Percentiles rank a stretch among this genome's conserved stretches.
Evolutionary conservation across 2,797 vertebrate species (phyloP).

Genomic region (Nothura maculosa): DNA sequence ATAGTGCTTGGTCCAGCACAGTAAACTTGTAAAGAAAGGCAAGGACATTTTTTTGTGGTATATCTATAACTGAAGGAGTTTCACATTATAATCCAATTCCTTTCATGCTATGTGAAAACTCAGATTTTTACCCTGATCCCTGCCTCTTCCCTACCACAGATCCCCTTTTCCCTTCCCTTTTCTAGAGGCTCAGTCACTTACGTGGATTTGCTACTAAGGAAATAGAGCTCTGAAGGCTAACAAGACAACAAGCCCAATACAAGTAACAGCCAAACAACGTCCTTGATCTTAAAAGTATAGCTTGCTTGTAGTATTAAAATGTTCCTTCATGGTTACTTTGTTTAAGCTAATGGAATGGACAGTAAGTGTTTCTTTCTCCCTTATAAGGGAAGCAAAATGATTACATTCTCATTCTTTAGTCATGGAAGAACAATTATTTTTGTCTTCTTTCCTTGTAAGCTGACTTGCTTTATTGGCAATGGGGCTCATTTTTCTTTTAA

Average conservation of each 20-base stretch:
- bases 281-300: not conserved
- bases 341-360: not conserved
- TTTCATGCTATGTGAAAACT: not conserved
- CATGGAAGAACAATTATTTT: not conserved
- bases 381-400: not conserved
- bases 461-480: not conserved
- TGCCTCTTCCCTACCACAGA: no score
- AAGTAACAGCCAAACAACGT: not conserved
- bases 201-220: not conserved
- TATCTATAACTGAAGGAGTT: not conserved
- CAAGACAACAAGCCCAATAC: not conserved
- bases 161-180: not conserved
- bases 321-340: not conserved
- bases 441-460: not conserved
- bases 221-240: not conserved
- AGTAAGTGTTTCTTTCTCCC: not conserved
- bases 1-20: not conserved
- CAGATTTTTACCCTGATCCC: not conserved
- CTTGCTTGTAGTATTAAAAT: not conserved
- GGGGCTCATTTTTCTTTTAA: conserved; percentile 4
- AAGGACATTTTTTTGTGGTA: not conserved
- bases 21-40: not conserved
- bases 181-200: not conserved
- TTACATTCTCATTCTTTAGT: not conserved
- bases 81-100: not conserved